A percentile compares a stretch with the other conserved stretches of the same genome.
Conservation (phyloP, 2,797 vertebrate species). For the Anguilla megastoma region DNA sequence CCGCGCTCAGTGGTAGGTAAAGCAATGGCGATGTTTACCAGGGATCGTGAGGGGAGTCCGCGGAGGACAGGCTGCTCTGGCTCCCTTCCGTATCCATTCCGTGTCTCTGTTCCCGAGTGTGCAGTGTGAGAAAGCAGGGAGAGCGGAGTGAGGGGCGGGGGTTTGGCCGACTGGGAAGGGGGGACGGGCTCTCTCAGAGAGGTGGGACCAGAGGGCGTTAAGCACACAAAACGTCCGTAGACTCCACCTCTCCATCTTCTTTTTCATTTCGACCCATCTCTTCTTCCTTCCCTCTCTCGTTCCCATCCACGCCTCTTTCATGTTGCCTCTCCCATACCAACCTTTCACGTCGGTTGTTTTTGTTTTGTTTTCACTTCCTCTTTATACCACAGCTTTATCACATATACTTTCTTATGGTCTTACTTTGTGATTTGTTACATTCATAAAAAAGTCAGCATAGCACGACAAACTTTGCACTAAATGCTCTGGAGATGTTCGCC, state of each 20-base stretch:
- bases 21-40: constrained; percentile 73
- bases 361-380: constrained; percentile 18
- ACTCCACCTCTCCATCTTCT: constrained; percentile 78
- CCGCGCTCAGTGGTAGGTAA: constrained; percentile 34
- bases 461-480: not conserved
- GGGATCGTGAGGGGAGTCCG: constrained; percentile 96
- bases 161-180: constrained; percentile 71
- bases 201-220: constrained; percentile 72
- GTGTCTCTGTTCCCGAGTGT: constrained; percentile 70
- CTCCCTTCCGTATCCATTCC: constrained; percentile 96
- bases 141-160: constrained; percentile 70
- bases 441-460: not conserved
- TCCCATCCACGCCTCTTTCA: constrained; percentile 22
- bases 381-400: not conserved
- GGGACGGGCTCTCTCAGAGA: constrained; percentile 74
- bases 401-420: not conserved
- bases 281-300: constrained; percentile 31
- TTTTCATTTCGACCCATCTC: not conserved
- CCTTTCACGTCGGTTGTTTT: constrained; percentile 3
- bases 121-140: constrained; percentile 67
- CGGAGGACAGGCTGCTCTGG: constrained; percentile 90
- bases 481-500: not conserved
- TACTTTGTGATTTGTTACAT: not conserved
- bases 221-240: constrained; percentile 56
- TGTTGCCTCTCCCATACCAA: constrained; percentile 12